A percentile compares a stretch with the other conserved stretches of the same genome.
phyloP scores from a whole-genome alignment of 2,888 invertebrate genomes.

The Parthenolecanium corni region DNA sequence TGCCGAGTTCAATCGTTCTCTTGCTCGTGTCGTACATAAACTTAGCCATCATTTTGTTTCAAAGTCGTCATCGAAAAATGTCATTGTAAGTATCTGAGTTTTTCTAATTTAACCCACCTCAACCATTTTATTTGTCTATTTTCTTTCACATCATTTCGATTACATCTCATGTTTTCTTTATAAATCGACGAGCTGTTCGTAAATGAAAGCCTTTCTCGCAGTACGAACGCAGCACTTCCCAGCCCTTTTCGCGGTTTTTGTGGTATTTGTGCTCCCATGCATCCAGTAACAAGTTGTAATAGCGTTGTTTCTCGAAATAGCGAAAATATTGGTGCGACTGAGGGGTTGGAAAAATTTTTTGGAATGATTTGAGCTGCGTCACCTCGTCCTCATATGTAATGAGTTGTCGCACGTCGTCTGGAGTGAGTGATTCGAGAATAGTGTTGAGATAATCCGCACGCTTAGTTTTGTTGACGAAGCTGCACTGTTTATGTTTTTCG shows the following conservation, averaged over 20 bases:
- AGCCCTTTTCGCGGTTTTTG: conserved; percentile 41
- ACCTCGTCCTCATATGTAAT: conserved; percentile 7
- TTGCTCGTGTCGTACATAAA: not conserved
- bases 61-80: conserved; percentile 47
- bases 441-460: conserved; percentile 6
- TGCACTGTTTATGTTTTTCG: conserved; percentile 52
- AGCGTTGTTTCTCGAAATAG: conserved; percentile 5
- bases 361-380: not conserved
- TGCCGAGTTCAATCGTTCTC: not conserved
- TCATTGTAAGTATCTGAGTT: conserved; percentile 34
- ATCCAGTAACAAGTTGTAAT: conserved; percentile 3
- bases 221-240: conserved; percentile 44
- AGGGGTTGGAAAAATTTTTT: conserved; percentile 9
- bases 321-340: not conserved
- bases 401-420: conserved; percentile 4
- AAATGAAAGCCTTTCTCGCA: conserved; percentile 62
- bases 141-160: not conserved
- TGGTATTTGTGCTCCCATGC: conserved; percentile 8
- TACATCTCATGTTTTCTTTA: not conserved
- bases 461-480: conserved; percentile 3
- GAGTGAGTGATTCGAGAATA: conserved; percentile 1
- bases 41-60: not conserved
- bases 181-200: conserved; percentile 42
- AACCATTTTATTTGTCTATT: not conserved
- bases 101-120: too few species aligned